Evolutionary conservation across 2,797 vertebrate genomes (phyloP).

Genomic region (Danio choprae): DNA sequence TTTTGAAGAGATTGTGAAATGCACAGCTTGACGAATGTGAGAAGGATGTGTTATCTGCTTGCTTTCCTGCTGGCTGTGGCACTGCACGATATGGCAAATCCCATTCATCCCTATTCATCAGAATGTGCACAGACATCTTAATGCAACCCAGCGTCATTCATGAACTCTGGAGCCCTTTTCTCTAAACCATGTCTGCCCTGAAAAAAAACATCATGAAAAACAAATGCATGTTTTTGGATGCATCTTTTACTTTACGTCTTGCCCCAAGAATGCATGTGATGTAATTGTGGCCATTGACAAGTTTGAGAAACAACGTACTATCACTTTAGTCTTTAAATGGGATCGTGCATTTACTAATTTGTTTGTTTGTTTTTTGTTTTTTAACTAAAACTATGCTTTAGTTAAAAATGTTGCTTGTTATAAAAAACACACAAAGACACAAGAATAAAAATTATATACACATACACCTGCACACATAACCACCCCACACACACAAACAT

Average conservation of each 20-base stretch:
- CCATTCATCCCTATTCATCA: conserved; percentile 55
- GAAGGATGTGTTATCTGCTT: conserved; percentile 56
- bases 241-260: background rate
- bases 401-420: too few relatives aligned
- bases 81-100: conserved; percentile 53
- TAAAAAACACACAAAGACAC: too few relatives aligned
- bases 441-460: background rate
- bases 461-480: too few relatives aligned
- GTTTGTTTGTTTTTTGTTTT: background rate
- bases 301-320: conserved; percentile 7
- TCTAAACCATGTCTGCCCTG: conserved; percentile 42
- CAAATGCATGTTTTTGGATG: background rate
- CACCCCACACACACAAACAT: too few relatives aligned
- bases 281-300: conserved; percentile 1
- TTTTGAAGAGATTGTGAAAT: conserved; percentile 55
- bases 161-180: conserved; percentile 36
- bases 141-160: conserved; percentile 50
- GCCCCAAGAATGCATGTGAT: background rate
- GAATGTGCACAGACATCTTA: conserved; percentile 54
- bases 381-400: too few relatives aligned
- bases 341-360: background rate
- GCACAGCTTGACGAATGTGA: conserved; percentile 59
- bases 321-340: background rate
- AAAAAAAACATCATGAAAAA: conserved; percentile 22
- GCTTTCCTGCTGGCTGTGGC: conserved; percentile 57